phyloP scores from a whole-genome alignment of 2,797 vertebrate species.

The Sebastes steindachneri region DNA sequence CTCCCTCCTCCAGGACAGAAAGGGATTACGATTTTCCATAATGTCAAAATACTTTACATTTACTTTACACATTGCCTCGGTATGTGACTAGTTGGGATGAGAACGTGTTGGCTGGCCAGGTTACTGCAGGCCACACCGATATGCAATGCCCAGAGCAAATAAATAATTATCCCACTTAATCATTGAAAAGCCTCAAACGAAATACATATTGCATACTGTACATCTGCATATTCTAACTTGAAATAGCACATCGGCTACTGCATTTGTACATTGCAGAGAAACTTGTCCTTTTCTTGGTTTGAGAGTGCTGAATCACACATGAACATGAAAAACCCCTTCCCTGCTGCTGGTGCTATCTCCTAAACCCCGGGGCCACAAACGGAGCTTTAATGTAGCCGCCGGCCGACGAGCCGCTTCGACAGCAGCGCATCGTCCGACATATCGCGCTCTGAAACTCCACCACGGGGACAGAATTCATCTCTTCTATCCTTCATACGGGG shows the following conservation, averaged over 20 bases:
- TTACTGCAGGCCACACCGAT: background rate
- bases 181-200: background rate
- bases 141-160: background rate
- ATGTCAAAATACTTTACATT: too few species aligned
- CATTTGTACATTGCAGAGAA: background rate
- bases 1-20: too few species aligned
- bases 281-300: background rate
- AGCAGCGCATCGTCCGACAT: background rate
- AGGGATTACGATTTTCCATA: too few species aligned
- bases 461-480: background rate
- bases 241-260: background rate
- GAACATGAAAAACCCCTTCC: background rate
- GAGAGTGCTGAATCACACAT: background rate
- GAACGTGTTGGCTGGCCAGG: background rate
- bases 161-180: background rate
- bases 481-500: conserved; percentile 5
- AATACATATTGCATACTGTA: background rate
- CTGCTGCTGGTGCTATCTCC: background rate
- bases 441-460: background rate
- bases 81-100: too few species aligned
- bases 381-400: conserved; percentile 11
- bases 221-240: background rate
- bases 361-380: background rate
- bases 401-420: background rate
- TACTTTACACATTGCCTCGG: too few species aligned